phyloP scores from a whole-genome alignment of 2,888 invertebrate genomes.

The Nymphalis urticae region DNA sequence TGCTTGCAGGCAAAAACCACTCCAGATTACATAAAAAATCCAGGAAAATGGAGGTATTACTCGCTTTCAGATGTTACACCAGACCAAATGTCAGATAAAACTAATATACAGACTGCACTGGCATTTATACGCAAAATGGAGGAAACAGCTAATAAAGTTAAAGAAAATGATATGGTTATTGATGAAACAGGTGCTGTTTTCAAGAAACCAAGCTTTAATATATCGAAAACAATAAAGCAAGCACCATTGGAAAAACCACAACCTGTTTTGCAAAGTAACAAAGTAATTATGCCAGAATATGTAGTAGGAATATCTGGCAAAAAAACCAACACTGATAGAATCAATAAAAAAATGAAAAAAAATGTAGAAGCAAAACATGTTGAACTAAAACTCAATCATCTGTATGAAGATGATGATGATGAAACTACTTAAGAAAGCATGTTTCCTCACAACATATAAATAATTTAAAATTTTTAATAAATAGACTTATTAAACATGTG shows the following conservation, averaged over 20 bases:
- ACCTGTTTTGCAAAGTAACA: slow-evolving; percentile 83
- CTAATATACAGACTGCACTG: slow-evolving; percentile 89
- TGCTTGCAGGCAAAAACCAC: slow-evolving; percentile 75
- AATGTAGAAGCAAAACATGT: slow-evolving; percentile 49
- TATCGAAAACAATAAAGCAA: slow-evolving; percentile 59
- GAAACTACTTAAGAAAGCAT: slow-evolving; percentile 16
- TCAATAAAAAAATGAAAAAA: slow-evolving; percentile 36
- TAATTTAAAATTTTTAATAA: too few species aligned
- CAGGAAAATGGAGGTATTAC: slow-evolving; percentile 91
- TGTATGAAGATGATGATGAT: slow-evolving; percentile 65
- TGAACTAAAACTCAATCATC: slow-evolving; percentile 72
- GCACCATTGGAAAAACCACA: slow-evolving; percentile 53
- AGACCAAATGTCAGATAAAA: slow-evolving; percentile 89
- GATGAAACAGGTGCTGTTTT: slow-evolving; percentile 58
- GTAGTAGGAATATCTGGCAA: slow-evolving; percentile 84
- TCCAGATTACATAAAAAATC: slow-evolving; percentile 84
- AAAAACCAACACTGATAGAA: slow-evolving; percentile 50
- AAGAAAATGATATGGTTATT: slow-evolving; percentile 49
- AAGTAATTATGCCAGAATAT: slow-evolving; percentile 91
- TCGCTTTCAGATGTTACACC: slow-evolving; percentile 88
- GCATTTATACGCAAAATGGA: slow-evolving; percentile 87
- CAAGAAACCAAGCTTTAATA: slow-evolving; percentile 69
- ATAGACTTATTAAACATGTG: too few species aligned
- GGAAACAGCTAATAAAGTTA: slow-evolving; percentile 57
- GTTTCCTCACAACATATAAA: too few species aligned